A percentile compares a stretch with the other conserved stretches of the same genome.
phyloP scores from a whole-genome alignment of 2,888 invertebrate genomes.

The Digitonthophagus gazella region DNA sequence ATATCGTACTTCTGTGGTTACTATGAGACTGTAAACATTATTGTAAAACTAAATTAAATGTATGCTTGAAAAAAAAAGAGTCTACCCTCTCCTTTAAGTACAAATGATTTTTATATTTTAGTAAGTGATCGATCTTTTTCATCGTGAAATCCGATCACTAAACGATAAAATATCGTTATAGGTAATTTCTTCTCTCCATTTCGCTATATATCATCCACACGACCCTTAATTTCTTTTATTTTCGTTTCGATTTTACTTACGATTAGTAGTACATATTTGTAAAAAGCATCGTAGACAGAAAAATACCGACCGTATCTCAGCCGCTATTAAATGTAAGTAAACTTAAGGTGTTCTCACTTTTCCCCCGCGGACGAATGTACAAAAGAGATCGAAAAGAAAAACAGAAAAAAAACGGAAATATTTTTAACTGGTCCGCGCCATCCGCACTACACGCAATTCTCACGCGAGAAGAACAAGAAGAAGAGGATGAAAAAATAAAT shows the following conservation, averaged over 20 bases:
- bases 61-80: conserved; percentile 29
- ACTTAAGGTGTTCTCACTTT: conserved; percentile 46
- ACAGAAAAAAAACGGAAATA: conserved; percentile 51
- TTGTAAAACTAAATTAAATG: conserved; percentile 13
- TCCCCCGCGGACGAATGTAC: neutral
- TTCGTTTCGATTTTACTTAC: neutral
- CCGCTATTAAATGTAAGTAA: conserved; percentile 45
- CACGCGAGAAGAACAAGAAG: no score
- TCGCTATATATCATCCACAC: neutral
- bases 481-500: no score
- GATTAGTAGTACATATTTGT: neutral
- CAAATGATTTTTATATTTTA: neutral
- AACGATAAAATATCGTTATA: neutral
- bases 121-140: neutral
- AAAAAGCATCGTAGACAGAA: neutral
- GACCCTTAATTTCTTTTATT: neutral
- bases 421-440: conserved; percentile 46
- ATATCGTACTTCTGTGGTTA: conserved; percentile 36
- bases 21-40: conserved; percentile 48
- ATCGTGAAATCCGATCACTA: neutral
- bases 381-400: neutral
- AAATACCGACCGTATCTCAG: neutral
- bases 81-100: neutral
- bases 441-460: no score
- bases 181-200: neutral